phyloP scores from a whole-genome alignment of 2,888 invertebrate genomes.

The Ormia ochracea region DNA sequence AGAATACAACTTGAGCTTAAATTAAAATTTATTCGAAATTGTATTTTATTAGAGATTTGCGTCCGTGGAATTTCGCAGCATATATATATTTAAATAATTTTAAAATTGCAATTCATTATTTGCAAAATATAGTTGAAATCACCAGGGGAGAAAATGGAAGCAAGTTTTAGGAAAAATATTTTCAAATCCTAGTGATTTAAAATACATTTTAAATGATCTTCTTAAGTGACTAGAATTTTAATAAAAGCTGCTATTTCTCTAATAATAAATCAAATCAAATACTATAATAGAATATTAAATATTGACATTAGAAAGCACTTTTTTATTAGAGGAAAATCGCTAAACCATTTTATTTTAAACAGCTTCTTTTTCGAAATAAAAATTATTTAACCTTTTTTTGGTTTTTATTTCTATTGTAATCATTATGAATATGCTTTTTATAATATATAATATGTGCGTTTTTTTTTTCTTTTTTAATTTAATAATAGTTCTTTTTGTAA shows the following conservation, averaged over 20 bases:
- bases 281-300: not conserved
- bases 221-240: not conserved
- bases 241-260: not conserved
- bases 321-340: not conserved
- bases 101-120: too few relatives aligned
- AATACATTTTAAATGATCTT: not conserved
- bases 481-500: not conserved
- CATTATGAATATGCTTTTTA: conserved; percentile 34
- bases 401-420: conserved; percentile 25
- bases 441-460: conserved; percentile 44
- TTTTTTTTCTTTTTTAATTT: conserved; percentile 20
- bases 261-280: not conserved
- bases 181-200: not conserved
- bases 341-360: not conserved
- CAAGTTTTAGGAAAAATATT: not conserved
- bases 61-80: too few relatives aligned
- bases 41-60: too few relatives aligned
- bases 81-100: too few relatives aligned
- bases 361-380: conserved; percentile 9
- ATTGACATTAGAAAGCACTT: conserved; percentile 2
- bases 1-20: too few relatives aligned
- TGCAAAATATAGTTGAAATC: too few relatives aligned
- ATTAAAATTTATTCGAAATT: too few relatives aligned
- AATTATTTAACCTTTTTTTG: not conserved
- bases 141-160: too few relatives aligned